A percentile compares a stretch with the other conserved stretches of the same genome.
Conservation (phyloP, 2,888 invertebrate genomes). For the Tribolium freemani region DNA sequence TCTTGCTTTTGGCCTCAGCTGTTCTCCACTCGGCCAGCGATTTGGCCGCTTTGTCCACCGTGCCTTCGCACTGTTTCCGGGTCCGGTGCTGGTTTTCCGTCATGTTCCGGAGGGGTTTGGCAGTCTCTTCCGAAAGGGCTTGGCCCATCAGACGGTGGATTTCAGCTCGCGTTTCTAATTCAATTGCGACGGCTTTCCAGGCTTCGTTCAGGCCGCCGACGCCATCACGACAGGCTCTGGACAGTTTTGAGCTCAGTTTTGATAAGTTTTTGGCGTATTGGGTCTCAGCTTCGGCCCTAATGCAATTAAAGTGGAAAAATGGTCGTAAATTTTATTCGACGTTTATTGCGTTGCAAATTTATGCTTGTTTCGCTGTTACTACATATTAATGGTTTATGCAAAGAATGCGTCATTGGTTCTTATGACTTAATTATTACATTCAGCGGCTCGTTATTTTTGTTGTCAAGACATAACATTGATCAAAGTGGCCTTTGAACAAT, state of each 20-base stretch:
- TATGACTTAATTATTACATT: background rate
- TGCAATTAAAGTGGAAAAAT: background rate
- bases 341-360: background rate
- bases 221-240: slow-evolving; percentile 85
- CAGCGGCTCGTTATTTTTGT: background rate
- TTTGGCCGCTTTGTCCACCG: slow-evolving; percentile 89
- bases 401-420: background rate
- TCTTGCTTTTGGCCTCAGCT: slow-evolving; percentile 91
- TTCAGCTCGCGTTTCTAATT: slow-evolving; percentile 93
- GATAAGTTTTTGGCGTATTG: slow-evolving; percentile 92
- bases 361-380: background rate
- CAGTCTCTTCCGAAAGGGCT: slow-evolving; percentile 87
- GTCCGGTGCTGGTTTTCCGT: slow-evolving; percentile 81
- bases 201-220: slow-evolving; percentile 88
- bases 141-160: slow-evolving; percentile 78
- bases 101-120: slow-evolving; percentile 85
- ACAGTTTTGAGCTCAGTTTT: slow-evolving; percentile 88
- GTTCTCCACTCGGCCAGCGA: slow-evolving; percentile 87
- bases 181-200: slow-evolving; percentile 92
- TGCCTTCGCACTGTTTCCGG: slow-evolving; percentile 80
- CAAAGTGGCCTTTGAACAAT: background rate
- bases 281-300: slow-evolving; percentile 90
- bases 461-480: background rate
- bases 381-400: background rate
- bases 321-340: background rate